Conservation (phyloP, 30 jellyfish, hydroid and myxozoan species). For the Aurelia aurita complex sp. Pacific region DNA sequence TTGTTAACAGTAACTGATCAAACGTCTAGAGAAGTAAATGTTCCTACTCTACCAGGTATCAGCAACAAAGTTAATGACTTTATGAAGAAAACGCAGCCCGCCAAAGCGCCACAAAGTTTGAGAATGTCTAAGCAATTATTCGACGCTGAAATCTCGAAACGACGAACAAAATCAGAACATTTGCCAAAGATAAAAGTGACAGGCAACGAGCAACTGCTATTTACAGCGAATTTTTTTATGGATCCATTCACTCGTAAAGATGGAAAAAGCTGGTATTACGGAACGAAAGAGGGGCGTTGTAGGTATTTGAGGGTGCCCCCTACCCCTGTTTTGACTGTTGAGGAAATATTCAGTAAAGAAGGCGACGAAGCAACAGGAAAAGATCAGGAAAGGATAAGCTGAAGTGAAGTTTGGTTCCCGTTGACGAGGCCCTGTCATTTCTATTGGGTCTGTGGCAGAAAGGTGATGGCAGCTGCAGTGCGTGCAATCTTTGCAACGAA, state of each 20-base stretch:
- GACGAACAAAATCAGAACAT: constrained; percentile 3
- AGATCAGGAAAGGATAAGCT: no score
- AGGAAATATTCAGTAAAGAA: constrained; percentile 51
- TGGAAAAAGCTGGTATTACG: constrained; percentile 52
- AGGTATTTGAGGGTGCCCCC: constrained; percentile 75
- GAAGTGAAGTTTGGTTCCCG: no score
- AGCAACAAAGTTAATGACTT: constrained; percentile 41
- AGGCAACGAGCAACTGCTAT: not conserved
- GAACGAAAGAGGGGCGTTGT: constrained; percentile 57
- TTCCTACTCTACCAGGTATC: not conserved
- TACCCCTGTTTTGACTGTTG: constrained; percentile 71
- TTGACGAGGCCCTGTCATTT: no score
- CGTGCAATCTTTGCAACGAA: no score
- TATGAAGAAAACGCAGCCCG: constrained; percentile 44
- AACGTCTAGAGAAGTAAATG: no score
- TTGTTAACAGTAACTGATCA: no score
- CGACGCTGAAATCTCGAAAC: not conserved
- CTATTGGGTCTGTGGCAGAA: no score
- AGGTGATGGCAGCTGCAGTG: no score
- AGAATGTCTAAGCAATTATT: constrained; percentile 25
- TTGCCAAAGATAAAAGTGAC: not conserved
- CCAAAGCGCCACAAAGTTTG: constrained; percentile 51
- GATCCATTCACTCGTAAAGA: constrained; percentile 37
- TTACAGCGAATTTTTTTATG: constrained; percentile 17
- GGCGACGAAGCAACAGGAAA: constrained; percentile 1